These are phyloP conservation scores for Ephydatia muelleri DNA, from an alignment of 37 sponge, comb jelly and placozoan species.

Conservation along the genomic window DNA sequence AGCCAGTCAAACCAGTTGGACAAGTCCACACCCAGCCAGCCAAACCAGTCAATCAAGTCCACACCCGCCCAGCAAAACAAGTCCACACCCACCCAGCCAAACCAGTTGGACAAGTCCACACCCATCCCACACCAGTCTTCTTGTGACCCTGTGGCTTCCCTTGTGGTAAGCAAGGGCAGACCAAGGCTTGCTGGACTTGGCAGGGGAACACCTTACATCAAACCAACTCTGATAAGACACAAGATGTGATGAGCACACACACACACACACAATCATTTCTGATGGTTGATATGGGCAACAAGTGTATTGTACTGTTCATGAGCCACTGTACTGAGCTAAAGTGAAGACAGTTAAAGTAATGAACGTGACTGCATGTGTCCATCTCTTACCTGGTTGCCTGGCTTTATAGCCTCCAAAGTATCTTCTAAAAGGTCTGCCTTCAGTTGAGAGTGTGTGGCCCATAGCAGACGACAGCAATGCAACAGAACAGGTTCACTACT, in stretches of 20 bases:
- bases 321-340: conserved; percentile 42
- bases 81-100: not conserved
- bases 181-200: not conserved
- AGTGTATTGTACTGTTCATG: conserved; percentile 65
- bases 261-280: not conserved
- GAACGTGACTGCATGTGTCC: not conserved
- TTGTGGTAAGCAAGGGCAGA: not conserved
- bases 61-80: not conserved
- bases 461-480: conserved; percentile 55
- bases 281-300: conserved; percentile 27
- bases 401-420: conserved; percentile 44
- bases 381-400: conserved; percentile 45
- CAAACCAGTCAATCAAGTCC: not conserved
- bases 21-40: not conserved
- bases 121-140: not conserved
- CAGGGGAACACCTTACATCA: not conserved
- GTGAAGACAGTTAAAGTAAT: not conserved
- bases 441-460: conserved; percentile 37
- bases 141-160: not conserved
- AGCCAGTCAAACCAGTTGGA: not conserved
- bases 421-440: conserved; percentile 30
- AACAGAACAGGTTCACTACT: conserved; percentile 54
- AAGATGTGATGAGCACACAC: not conserved
- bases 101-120: not conserved
- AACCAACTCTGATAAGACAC: not conserved